Conservation (phyloP, 2,888 invertebrate species). For the Coelopa pilipes region DNA sequence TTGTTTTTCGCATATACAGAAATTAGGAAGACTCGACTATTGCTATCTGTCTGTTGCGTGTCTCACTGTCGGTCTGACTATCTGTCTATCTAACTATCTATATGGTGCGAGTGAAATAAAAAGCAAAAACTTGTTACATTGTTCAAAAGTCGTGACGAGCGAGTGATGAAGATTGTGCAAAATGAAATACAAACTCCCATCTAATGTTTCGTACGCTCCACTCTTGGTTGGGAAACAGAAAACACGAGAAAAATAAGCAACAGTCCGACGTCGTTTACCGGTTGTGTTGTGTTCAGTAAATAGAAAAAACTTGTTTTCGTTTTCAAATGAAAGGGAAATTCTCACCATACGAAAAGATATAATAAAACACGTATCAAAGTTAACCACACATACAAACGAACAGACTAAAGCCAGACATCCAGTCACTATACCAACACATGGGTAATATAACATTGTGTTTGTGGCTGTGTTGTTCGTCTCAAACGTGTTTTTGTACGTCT, state of each 20-base stretch:
- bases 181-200: neutral
- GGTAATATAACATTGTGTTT: conserved; percentile 10
- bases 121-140: conserved; percentile 29
- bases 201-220: neutral
- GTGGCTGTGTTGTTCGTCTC: conserved; percentile 9
- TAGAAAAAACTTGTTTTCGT: conserved; percentile 60
- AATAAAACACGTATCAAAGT: conserved; percentile 33
- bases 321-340: conserved; percentile 64
- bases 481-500: conserved; percentile 31
- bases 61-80: too few relatives aligned
- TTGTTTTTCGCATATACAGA: conserved; percentile 17
- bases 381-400: conserved; percentile 23
- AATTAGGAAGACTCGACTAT: conserved; percentile 9
- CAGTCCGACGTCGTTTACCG: conserved; percentile 6
- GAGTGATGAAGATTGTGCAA: conserved; percentile 30
- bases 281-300: conserved; percentile 9
- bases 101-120: neutral
- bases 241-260: conserved; percentile 39
- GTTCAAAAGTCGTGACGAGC: conserved; percentile 35
- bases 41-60: neutral
- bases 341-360: conserved; percentile 51
- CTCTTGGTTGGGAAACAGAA: conserved; percentile 34
- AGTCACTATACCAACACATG: neutral
- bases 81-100: too few relatives aligned
- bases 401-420: neutral